Percentiles rank a stretch among this genome's conserved stretches.
Evolutionary conservation across 2,113 vertebrate genomes (phyloP).

Genomic region (Macquaria australasica): DNA sequence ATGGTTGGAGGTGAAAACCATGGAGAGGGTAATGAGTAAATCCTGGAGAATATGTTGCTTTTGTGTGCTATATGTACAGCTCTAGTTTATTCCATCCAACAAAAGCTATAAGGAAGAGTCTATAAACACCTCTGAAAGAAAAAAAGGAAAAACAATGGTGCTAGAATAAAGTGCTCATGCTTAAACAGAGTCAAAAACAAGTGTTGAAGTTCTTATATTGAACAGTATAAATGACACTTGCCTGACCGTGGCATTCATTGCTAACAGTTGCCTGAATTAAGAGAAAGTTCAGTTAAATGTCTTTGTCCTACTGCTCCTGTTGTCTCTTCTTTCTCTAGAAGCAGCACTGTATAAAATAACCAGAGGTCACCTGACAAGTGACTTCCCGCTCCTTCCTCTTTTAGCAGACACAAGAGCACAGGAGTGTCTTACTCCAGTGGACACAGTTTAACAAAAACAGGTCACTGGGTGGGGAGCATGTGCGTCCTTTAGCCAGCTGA

Average conservation of each 20-base stretch:
- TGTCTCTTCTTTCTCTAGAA: background rate
- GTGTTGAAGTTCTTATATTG: background rate
- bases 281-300: slow-evolving; percentile 5
- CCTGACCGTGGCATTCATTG: background rate
- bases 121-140: background rate
- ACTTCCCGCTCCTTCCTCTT: background rate
- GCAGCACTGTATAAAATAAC: slow-evolving; percentile 4
- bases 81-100: background rate
- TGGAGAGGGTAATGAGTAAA: background rate
- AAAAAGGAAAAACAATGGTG: background rate
- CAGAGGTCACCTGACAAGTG: background rate
- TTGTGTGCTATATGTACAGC: background rate
- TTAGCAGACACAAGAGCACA: slow-evolving; percentile 22
- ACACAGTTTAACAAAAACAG: slow-evolving; percentile 18
- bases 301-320: background rate
- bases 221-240: slow-evolving; percentile 5
- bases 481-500: slow-evolving; percentile 1
- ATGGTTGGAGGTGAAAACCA: background rate
- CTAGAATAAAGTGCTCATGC: background rate
- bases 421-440: slow-evolving; percentile 11
- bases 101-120: background rate
- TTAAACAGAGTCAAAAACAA: too few relatives aligned
- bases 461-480: background rate
- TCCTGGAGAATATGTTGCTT: background rate
- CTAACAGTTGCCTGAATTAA: background rate